Evolutionary conservation across 1,140 invertebrate genomes (phyloP), one percentile per base, ranked within the genome.

Genomic region (Saccostrea cuccullata): DNA sequence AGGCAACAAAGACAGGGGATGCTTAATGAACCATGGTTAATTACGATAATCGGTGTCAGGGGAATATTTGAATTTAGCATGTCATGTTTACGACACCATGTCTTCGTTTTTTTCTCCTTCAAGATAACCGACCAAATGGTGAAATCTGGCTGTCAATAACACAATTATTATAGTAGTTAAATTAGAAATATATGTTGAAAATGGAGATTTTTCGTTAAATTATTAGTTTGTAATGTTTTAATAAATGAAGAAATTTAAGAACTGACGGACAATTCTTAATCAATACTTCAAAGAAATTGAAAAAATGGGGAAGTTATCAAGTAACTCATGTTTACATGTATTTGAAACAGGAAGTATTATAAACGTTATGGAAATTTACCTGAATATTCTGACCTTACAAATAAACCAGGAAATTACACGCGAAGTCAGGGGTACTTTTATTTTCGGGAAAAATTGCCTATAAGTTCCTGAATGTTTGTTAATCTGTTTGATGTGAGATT

Each of bases 21-120:
- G 26, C 30, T 77, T 77, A 77, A 77, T 77, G 70, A 77, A 26
- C 70, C 26, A 12, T 77, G 70, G 70, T 77, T 77, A 77, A 77
- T 77, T 77, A 30, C 70, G 30, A 77, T 77, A 30, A 77, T 36
- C 70, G 70, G 30, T 77, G 26, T 64, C 17, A 64, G n/a, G n/a
- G 15, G n/a, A 64, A 6, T 64, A 20, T 64, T 5, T 17, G 58
- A 60, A 64, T 40, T 36, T 26, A 13, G 26, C 26, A 36, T 30
- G 70, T 36, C 70, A 26, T 77, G 26, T 30, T 77, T 77, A 77
- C 67, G 70, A 77, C 70, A 77, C 12, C 70, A 36, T 77, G 67
- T 77, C 70, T 36, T 77, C 26, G 12, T 77, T 26, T 30, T 77
- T 77, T 26, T 47, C 47, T 47, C 47, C 9, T 13, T 15, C 70